Evolutionary conservation across 2,113 vertebrate genomes (phyloP).

Genomic region (Zosterops hypoxanthus): DNA sequence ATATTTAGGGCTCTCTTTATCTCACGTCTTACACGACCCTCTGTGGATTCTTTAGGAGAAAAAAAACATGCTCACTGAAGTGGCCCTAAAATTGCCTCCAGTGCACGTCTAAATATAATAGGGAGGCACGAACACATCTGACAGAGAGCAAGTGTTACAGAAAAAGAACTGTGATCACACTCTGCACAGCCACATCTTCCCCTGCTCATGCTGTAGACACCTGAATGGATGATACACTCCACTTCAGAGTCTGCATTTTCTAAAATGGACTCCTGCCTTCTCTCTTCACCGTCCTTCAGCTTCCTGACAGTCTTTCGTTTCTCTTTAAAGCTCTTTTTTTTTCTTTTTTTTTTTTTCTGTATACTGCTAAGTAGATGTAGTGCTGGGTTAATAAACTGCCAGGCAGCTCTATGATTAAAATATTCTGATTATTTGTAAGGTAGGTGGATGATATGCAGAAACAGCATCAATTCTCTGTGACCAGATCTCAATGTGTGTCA

Average conservation of each 20-base stretch:
- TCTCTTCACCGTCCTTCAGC: not conserved
- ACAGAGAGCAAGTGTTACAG: not conserved
- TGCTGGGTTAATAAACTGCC: not conserved
- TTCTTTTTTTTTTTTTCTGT: not conserved
- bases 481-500: not conserved
- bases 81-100: not conserved
- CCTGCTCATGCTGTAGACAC: not conserved
- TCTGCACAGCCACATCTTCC: not conserved
- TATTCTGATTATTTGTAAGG: not conserved
- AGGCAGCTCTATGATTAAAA: not conserved
- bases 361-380: not conserved
- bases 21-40: not conserved
- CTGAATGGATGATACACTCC: not conserved
- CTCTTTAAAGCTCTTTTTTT: not conserved
- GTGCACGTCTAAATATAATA: not conserved
- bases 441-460: not conserved
- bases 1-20: not conserved
- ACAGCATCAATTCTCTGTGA: not conserved
- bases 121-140: not conserved
- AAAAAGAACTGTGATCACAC: not conserved
- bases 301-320: not conserved
- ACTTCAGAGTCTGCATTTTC: not conserved
- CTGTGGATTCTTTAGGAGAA: not conserved
- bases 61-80: not conserved
- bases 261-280: not conserved